Evolutionary conservation across 2,888 invertebrate species (phyloP), one percentile per base, ranked within the genome.

Genomic region (Cryptops parisi): DNA sequence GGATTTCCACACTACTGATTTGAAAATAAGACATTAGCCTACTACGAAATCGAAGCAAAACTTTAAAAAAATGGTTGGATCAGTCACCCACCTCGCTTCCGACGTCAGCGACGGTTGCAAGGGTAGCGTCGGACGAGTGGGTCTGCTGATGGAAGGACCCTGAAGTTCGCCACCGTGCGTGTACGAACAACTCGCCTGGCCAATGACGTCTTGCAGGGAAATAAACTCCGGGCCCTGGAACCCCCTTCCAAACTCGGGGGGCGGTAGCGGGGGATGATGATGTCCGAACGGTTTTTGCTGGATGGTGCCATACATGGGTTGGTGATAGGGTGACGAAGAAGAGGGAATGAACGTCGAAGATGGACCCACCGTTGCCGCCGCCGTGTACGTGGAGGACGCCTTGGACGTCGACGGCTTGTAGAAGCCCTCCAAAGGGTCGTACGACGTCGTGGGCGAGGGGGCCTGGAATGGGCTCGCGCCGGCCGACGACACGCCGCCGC

Each of bases 401-500:
- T 33, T 24, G 19, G n/a, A 19, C 2, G 43, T 22, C 5, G 44
- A 22, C n/a, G 51, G 51, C 19, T 51, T 41, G 43, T 44, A 51
- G 23, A 49, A 49, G n/a, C 40, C 49, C n/a, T 38, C 52, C 27
- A 46, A 46, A 27, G 49, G 53, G 17, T 55, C 48, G 26, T 52
- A 54, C 26, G 55, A 52, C 49, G 52, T 55, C 52, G 59, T 49
- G 47, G 59, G 54, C 50, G 59, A 49, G 47, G 57, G 58, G 26
- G 59, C 59, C 17, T 55, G 44, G 51, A 55, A 21, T 54, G 55
- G 15, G 59, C 26, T 33, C 40, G 53, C 24, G 44, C 27, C 44
- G 24, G 52, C 48, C 33, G 53, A 19, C 19, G 52, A 15, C 26
- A 47, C 33, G 68, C 82, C 82, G 71, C 79, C 79, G 68, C 80